Evolutionary conservation across 1,140 invertebrate species (phyloP), one percentile per base, ranked within the genome.

Genomic region (Scaptodrosophila lebanonensis): DNA sequence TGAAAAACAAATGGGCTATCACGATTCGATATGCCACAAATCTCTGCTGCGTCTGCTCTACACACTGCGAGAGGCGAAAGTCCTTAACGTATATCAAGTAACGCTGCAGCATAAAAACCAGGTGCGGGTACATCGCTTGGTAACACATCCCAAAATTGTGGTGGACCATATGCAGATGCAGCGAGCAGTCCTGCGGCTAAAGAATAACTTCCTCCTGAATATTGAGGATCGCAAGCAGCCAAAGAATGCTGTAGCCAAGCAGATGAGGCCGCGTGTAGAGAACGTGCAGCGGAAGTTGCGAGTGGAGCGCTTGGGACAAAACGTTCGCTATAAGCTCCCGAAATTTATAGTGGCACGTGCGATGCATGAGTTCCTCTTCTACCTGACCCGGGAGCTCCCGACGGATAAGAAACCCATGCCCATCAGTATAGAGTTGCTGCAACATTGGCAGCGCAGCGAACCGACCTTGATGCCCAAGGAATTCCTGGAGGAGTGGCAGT

Each of bases 311-410:
- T 7, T 1, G 7, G 11, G 16, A 7, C 8, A 12, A 2, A n/a
- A 2, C 11, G 3, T 1, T 1, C 8, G 12, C 12, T 44, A n/a
- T n/a, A n/a, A n/a, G n/a, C n/a, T n/a, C 17, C 93, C 93, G 0
- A 95, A 94, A 85, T 93, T 94, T 64, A 76, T 91, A 1, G 87
- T 93, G 20, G 91, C 93, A 86, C 86, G 90, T 60, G 85, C 89
- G 9, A 61, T 95, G 11, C 93, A 95, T 66, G 87, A 91, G 54
- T 89, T 93, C 38, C 65, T 95, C 0, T 94, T 89, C 83, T 94
- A 94, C 77, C 67, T 95, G 3, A 87, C 92, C 1, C 91, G 92
- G 48, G 90, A 89, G 18, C 90, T 92, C 72, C 83, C 87, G 3
- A 18, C 29, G 5, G 22, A 60, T 0, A 62, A 68, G 8, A 32